Base-by-base conservation (phyloP, 2,888 invertebrate genomes). In the Tenthredo amoena region DNA sequence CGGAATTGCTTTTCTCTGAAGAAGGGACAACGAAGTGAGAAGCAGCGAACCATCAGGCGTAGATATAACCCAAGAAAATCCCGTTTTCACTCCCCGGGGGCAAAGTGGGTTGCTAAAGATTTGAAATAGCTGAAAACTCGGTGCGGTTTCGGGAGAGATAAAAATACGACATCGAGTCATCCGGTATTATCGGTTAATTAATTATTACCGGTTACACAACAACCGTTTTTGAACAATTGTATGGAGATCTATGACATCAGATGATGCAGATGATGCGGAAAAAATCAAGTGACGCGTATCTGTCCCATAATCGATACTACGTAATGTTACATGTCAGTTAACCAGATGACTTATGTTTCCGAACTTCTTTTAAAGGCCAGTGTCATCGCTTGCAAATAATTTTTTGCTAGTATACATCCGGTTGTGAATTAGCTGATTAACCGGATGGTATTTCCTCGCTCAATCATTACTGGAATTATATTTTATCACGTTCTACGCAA, bases 1-100 rank as follows among this genome's bases (percentile, higher is more conserved):
- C 37, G 58, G 58, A 79, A 79, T 81, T 81, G 81, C 81, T 81
- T 81, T 81, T 40, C 79, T 62, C 81, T 62, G 21, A 62, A 81
- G 62, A 62, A 31, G 58, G 81, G 58, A 40, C n/a, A 81, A 58
- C 62, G 58, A 21, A 62, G 81, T 62, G 81, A 81, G 62, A 81
- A 62, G 58, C 62, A 37, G 21, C 34, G 47, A 55, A 77, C 50
- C 47, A 77, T 50, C 50, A 37, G 76, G 76, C 50, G 26, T 31
- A 31, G 47, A 74, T 74, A 74, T 74, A 74, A 1, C 40, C n/a
- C 21, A 43, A 55, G n/a, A 77, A 50, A 77, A 77, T 77, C 34
- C 50, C 50, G 12, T 77, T 55, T 50, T 34, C 77, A 77, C 26
- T 77, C 77, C 77, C 77, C 34, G 7, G 77, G 55, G 77, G 34